Evolutionary conservation across 2,888 invertebrate genomes (phyloP).

Genomic region (Orthosia gracilis): DNA sequence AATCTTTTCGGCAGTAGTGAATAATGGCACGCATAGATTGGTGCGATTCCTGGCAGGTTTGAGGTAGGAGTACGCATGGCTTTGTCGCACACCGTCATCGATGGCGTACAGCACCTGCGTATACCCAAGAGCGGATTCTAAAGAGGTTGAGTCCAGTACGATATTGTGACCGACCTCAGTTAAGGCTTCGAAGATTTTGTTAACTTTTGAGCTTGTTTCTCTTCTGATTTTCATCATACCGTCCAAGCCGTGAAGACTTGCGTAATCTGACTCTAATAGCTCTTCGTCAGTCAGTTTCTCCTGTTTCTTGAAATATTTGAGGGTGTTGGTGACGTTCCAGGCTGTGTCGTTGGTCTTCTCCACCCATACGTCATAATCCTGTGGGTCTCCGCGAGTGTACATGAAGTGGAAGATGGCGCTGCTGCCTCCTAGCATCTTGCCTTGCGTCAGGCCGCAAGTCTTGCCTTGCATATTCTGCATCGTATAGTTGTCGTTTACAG

Average conservation of each 20-base stretch:
- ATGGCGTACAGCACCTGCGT: slow-evolving; percentile 21
- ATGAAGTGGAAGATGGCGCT: slow-evolving; percentile 68
- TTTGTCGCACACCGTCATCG: slow-evolving; percentile 21
- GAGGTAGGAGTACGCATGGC: slow-evolving; percentile 18
- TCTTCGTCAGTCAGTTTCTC: slow-evolving; percentile 67
- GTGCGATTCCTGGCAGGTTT: background rate
- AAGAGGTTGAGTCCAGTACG: slow-evolving; percentile 26
- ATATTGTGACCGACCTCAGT: slow-evolving; percentile 32
- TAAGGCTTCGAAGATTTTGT: slow-evolving; percentile 11
- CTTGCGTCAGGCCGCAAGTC: slow-evolving; percentile 62
- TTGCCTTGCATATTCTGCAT: slow-evolving; percentile 54
- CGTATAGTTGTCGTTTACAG: slow-evolving; percentile 65
- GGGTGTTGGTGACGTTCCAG: slow-evolving; percentile 68
- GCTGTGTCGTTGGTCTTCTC: slow-evolving; percentile 59
- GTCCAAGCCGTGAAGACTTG: slow-evolving; percentile 25
- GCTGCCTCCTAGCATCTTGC: slow-evolving; percentile 76
- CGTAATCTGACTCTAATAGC: slow-evolving; percentile 41
- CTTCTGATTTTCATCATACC: slow-evolving; percentile 40
- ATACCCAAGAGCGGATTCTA: slow-evolving; percentile 4
- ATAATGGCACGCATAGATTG: slow-evolving; percentile 35
- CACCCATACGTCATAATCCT: slow-evolving; percentile 71
- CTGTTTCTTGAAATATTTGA: slow-evolving; percentile 71
- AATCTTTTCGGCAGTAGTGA: slow-evolving; percentile 41
- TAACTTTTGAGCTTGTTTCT: background rate
- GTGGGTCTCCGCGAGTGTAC: slow-evolving; percentile 64